Evolutionary conservation across 2,797 vertebrate species (phyloP), one percentile per base, ranked within the genome.

Genomic region (Microcaecilia unicolor): DNA sequence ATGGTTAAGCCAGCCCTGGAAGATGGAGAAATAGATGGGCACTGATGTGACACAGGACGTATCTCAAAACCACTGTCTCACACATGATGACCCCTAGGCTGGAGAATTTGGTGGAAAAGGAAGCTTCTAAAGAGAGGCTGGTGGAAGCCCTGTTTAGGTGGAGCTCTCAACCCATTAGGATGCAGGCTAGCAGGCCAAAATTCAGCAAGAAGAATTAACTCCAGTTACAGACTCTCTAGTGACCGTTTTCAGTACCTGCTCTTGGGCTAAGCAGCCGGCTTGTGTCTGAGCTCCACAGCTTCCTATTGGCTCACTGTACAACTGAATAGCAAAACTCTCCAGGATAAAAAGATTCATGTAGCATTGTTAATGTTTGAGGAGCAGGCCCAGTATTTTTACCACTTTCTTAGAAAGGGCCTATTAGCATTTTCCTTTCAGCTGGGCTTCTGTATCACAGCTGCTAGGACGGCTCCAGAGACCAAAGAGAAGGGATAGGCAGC

Each of bases 381-480:
- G 37, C 41, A 55, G 42, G 41, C 30, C 38, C 26, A 29, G 45
- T 13, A 9, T 30, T 55, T 59, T 50, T 52, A 58, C 38, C 51
- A 34, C 42, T 48, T 44, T 40, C 20, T 50, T n/a, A 41, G 24
- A 58, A 62, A 64, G 57, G 3, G 47, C 43, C 57, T 44, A 76
- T 78, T 72, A 81, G 72, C 74, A 72, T 79, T 77, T 74, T 60
- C 64, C 57, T 76, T 78, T 74, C 65, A 72, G 59, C 57, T 62
- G 37, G 52, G 61, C 41, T 69, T 62, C 57, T 33, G 48, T 44
- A 64, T 54, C 69, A 69, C 67, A 74, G 75, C 71, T 73, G 66
- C 74, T 69, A 34, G 42, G 42, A 74, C n/a, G n/a, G n/a, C 58
- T 76, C 54, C 55, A 66, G 65, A 73, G 62, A 48, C 37, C 17